Evolutionary conservation across 2,888 invertebrate species (phyloP).

Genomic region (Melipona beecheii): DNA sequence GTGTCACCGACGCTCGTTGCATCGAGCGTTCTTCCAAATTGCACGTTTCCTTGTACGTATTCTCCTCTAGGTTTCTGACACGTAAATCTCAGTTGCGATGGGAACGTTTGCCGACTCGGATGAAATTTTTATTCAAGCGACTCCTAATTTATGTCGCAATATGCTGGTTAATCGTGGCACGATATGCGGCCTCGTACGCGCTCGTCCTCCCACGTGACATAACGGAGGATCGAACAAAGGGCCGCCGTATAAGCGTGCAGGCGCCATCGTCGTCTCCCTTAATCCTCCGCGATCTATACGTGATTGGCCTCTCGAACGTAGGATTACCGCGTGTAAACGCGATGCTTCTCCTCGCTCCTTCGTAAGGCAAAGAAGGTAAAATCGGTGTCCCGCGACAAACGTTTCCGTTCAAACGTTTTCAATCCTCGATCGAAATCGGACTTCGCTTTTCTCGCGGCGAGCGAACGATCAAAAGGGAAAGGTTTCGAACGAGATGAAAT

Average conservation of each 20-base stretch:
- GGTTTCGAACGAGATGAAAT: neutral
- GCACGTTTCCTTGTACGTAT: too few relatives aligned
- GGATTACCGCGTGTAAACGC: slow-evolving; percentile 46
- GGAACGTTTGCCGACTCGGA: too few relatives aligned
- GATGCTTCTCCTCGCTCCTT: neutral
- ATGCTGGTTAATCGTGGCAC: slow-evolving; percentile 58
- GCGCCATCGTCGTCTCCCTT: slow-evolving; percentile 40
- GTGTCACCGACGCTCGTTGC: neutral
- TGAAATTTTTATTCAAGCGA: neutral
- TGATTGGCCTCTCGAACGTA: slow-evolving; percentile 43
- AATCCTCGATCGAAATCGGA: neutral
- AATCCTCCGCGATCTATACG: slow-evolving; percentile 52
- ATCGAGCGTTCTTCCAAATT: neutral
- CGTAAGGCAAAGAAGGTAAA: neutral
- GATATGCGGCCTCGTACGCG: slow-evolving; percentile 53
- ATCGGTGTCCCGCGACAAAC: neutral
- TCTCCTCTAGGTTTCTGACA: too few relatives aligned
- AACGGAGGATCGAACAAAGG: slow-evolving; percentile 59
- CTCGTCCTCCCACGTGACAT: slow-evolving; percentile 54
- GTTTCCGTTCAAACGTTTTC: too few relatives aligned
- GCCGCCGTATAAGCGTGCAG: slow-evolving; percentile 29
- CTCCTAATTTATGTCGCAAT: slow-evolving; percentile 56
- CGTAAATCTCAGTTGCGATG: too few relatives aligned
- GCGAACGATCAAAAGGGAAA: neutral
- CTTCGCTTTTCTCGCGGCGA: neutral